Evolutionary conservation across 2,797 vertebrate species (phyloP).

Genomic region (Crenichthys baileyi): DNA sequence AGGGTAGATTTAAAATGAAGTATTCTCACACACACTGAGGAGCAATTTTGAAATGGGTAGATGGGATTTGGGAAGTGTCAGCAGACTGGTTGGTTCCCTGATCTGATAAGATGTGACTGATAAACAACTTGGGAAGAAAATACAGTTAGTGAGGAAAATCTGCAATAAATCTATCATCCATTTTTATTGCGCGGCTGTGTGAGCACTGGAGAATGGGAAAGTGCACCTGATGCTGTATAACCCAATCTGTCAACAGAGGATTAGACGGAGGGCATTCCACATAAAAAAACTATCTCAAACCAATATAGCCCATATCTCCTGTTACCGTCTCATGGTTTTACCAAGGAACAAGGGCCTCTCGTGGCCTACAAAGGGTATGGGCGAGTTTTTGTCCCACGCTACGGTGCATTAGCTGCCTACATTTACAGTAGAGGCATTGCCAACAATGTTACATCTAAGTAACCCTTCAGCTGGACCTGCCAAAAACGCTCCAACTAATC

Average conservation of each 20-base stretch:
- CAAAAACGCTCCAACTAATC: conserved; percentile 66
- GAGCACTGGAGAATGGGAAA: conserved; percentile 63
- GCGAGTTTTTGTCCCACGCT: conserved; percentile 61
- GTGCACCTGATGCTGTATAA: conserved; percentile 74
- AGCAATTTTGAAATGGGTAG: conserved; percentile 19
- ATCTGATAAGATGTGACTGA: not conserved
- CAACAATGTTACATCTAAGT: conserved; percentile 72
- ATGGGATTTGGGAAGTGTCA: conserved; percentile 23
- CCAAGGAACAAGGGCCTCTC: conserved; percentile 59
- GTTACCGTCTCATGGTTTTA: conserved; percentile 77
- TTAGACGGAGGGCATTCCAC: conserved; percentile 83
- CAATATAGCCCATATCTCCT: conserved; percentile 78
- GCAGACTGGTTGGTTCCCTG: conserved; percentile 23
- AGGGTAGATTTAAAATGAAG: conserved; percentile 60
- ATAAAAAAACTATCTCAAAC: conserved; percentile 74
- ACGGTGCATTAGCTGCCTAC: too few species aligned
- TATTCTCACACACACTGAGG: conserved; percentile 61
- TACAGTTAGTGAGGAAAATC: conserved; percentile 64
- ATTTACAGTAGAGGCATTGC: too few species aligned
- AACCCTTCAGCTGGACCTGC: conserved; percentile 54
- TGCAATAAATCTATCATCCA: conserved; percentile 71
- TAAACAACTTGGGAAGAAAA: conserved; percentile 27
- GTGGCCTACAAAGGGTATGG: conserved; percentile 51
- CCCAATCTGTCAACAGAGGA: conserved; percentile 86
- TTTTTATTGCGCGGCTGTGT: conserved; percentile 61